Conservation (phyloP, 2,797 vertebrate species). For the Craterocephalus amniculus region DNA sequence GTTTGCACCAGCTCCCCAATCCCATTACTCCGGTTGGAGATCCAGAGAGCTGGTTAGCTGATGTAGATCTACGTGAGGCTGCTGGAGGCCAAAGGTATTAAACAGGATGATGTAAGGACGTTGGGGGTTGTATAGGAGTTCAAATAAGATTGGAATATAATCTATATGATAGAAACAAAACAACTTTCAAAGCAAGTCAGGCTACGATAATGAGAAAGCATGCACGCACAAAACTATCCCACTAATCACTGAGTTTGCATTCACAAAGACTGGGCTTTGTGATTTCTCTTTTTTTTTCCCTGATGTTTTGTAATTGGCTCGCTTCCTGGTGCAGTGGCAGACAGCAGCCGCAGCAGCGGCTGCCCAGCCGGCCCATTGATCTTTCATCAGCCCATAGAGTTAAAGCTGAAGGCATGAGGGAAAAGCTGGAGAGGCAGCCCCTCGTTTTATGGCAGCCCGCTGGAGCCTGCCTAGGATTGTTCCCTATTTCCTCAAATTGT, state of each 20-base stretch:
- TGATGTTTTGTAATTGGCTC: slow-evolving; percentile 69
- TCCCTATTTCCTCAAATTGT: slow-evolving; percentile 85
- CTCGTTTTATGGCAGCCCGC: slow-evolving; percentile 77
- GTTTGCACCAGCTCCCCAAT: slow-evolving; percentile 70
- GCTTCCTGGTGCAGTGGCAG: slow-evolving; percentile 72
- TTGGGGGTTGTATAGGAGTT: slow-evolving; percentile 41
- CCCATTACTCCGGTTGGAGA: slow-evolving; percentile 59
- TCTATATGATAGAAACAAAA: slow-evolving; percentile 61
- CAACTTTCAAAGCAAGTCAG: slow-evolving; percentile 50
- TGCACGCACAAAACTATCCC: slow-evolving; percentile 24
- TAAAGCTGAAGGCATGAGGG: slow-evolving; percentile 69
- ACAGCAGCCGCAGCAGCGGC: slow-evolving; percentile 71
- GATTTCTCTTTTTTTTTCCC: slow-evolving; percentile 34
- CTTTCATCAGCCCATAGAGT: slow-evolving; percentile 80
- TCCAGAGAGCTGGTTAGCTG: slow-evolving; percentile 62
- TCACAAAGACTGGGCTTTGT: slow-evolving; percentile 54
- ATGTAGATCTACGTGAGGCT: slow-evolving; percentile 55
- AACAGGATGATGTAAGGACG: slow-evolving; percentile 54
- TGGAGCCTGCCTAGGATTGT: slow-evolving; percentile 84
- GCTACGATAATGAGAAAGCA: slow-evolving; percentile 38
- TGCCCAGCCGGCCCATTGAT: slow-evolving; percentile 78
- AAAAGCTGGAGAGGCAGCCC: slow-evolving; percentile 68
- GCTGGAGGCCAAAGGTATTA: slow-evolving; percentile 58
- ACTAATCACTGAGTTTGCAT: slow-evolving; percentile 56
- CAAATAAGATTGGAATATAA: slow-evolving; percentile 65